phyloP scores from a whole-genome alignment of 1,140 invertebrate genomes.

The Lasioglossum albipes region DNA sequence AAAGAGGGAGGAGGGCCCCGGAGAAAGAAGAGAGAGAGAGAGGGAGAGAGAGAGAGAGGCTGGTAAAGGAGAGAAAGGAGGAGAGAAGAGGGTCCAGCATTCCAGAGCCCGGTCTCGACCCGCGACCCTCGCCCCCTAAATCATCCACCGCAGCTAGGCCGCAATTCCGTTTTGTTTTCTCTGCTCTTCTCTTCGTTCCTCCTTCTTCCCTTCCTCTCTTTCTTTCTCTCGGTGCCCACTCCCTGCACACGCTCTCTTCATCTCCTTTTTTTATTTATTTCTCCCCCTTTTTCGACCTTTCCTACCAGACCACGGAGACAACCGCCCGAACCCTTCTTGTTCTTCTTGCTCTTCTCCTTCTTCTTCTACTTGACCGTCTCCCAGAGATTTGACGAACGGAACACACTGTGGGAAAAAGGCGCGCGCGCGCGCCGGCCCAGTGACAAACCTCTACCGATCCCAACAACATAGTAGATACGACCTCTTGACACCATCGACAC shows the following conservation, averaged over 20 bases:
- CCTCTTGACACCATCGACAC: slow-evolving; percentile 25
- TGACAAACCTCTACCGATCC: slow-evolving; percentile 30
- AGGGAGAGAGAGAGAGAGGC: background rate
- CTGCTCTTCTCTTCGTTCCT: slow-evolving; percentile 55
- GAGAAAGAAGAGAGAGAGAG: slow-evolving; percentile 24
- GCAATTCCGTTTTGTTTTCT: slow-evolving; percentile 76
- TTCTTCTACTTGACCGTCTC: slow-evolving; percentile 17
- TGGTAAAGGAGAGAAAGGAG: slow-evolving; percentile 19
- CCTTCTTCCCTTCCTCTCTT: slow-evolving; percentile 25
- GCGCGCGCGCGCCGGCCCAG: background rate
- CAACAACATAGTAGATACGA: slow-evolving; percentile 20
- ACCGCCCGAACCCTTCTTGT: slow-evolving; percentile 49
- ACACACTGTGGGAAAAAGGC: slow-evolving; percentile 65
- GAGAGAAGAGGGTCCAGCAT: slow-evolving; percentile 69
- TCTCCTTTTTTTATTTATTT: slow-evolving; percentile 64
- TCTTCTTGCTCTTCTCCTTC: slow-evolving; percentile 25
- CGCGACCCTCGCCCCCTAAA: slow-evolving; percentile 80
- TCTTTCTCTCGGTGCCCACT: slow-evolving; percentile 16
- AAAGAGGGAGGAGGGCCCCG: slow-evolving; percentile 12
- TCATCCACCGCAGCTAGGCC: slow-evolving; percentile 76
- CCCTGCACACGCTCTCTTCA: slow-evolving; percentile 41
- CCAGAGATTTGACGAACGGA: slow-evolving; percentile 48
- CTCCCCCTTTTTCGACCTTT: slow-evolving; percentile 53
- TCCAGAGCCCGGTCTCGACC: slow-evolving; percentile 77
- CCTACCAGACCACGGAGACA: slow-evolving; percentile 62